Percentiles rank a stretch among this genome's conserved stretches.
Conservation (phyloP, 35 echinoderm and acorn worm species). For the Ptychodera flava region DNA sequence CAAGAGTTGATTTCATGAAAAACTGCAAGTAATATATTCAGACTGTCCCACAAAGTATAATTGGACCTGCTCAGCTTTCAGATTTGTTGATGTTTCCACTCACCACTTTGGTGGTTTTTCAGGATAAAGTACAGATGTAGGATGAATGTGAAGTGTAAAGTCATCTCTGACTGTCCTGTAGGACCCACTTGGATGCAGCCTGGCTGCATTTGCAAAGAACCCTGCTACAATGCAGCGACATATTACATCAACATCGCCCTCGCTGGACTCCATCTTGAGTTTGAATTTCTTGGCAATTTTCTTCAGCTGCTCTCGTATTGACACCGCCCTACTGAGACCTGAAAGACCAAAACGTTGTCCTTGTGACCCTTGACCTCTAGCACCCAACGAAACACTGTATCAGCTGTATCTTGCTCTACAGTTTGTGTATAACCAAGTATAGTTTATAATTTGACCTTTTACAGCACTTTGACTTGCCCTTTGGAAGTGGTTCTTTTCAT, state of each 20-base stretch:
- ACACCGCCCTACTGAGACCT: constrained; percentile 71
- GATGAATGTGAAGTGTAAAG: constrained; percentile 73
- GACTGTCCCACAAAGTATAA: no score
- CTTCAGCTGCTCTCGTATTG: constrained; percentile 71
- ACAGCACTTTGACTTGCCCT: no score
- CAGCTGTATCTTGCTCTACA: no score
- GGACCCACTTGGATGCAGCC: constrained; percentile 69
- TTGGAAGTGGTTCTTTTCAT: no score
- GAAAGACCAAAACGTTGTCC: neutral
- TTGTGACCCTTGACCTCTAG: no score
- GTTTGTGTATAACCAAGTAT: no score
- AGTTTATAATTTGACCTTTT: no score
- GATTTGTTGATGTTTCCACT: no score
- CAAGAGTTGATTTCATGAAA: no score
- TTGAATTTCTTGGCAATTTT: constrained; percentile 91
- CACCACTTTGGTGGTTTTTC: constrained; percentile 77
- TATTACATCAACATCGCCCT: constrained; percentile 75
- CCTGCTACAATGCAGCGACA: constrained; percentile 77
- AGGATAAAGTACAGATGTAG: constrained; percentile 76
- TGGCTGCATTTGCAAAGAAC: constrained; percentile 87
- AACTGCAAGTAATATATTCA: no score
- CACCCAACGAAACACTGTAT: no score
- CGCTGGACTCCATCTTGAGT: constrained; percentile 79
- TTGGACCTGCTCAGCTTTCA: no score
- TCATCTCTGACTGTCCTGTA: constrained; percentile 75